Conservation (phyloP, 1,140 invertebrate genomes). For the Chionoecetes opilio region DNA sequence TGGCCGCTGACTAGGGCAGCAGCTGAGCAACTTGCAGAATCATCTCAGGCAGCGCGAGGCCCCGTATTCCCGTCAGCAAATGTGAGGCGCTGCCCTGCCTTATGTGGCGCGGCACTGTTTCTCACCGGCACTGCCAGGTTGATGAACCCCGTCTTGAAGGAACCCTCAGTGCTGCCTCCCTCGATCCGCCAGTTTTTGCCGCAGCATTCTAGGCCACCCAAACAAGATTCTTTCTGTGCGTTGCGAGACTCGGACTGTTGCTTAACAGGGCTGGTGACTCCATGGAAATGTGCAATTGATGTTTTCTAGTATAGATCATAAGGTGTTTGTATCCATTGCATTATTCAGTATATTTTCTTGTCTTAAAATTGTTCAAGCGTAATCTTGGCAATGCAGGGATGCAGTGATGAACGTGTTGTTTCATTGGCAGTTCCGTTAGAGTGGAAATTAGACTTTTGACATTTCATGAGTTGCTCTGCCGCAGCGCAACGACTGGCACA, state of each 20-base stretch:
- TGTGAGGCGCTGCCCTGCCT: neutral
- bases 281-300: neutral
- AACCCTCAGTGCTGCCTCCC: neutral
- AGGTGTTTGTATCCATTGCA: neutral
- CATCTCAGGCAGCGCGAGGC: neutral
- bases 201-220: neutral
- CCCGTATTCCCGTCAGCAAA: neutral
- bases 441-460: neutral
- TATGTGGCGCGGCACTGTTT: neutral
- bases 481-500: neutral
- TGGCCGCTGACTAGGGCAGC: neutral
- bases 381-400: neutral
- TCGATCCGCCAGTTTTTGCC: neutral
- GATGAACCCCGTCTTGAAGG: neutral
- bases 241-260: neutral
- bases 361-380: neutral
- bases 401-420: neutral
- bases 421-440: neutral
- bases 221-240: neutral
- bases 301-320: neutral
- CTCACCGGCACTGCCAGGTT: neutral
- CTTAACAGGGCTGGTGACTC: neutral
- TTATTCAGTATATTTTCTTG: neutral
- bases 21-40: neutral
- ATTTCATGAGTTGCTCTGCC: neutral